These are phyloP conservation scores for Amblyteles armatorius DNA, from an alignment of 2,888 invertebrate species.

Conservation along the genomic window DNA sequence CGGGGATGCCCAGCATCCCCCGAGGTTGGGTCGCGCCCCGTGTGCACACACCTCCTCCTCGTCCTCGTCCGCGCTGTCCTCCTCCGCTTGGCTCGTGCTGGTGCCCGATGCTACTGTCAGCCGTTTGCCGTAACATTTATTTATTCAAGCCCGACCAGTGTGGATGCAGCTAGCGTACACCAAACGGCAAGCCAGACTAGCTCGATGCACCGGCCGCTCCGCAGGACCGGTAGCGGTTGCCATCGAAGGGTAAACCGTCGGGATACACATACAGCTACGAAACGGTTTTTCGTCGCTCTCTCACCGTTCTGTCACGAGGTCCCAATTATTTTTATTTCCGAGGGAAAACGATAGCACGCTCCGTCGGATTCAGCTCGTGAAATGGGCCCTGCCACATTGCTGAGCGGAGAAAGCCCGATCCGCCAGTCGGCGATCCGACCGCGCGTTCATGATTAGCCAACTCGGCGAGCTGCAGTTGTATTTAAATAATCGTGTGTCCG, in stretches of 20 bases:
- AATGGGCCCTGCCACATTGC: slow-evolving; percentile 8
- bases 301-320: slow-evolving; percentile 49
- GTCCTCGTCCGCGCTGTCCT: slow-evolving; percentile 6
- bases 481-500: slow-evolving; percentile 45
- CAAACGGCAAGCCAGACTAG: slow-evolving; percentile 32
- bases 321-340: slow-evolving; percentile 55
- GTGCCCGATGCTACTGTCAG: slow-evolving; percentile 59
- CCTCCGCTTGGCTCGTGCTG: slow-evolving; percentile 47
- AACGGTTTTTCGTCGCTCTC: slow-evolving; percentile 46
- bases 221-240: slow-evolving; percentile 25
- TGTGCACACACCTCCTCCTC: slow-evolving; percentile 35
- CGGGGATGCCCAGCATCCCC: neutral
- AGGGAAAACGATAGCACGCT: slow-evolving; percentile 23
- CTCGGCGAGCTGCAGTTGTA: slow-evolving; percentile 29
- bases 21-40: slow-evolving; percentile 25
- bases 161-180: slow-evolving; percentile 45
- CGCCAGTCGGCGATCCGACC: slow-evolving; percentile 33
- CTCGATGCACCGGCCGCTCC: slow-evolving; percentile 16
- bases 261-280: neutral
- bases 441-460: slow-evolving; percentile 50
- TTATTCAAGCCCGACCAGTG: slow-evolving; percentile 62
- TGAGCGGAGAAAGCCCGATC: slow-evolving; percentile 1
- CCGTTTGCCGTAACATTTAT: slow-evolving; percentile 64
- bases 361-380: slow-evolving; percentile 28
- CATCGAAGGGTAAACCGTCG: slow-evolving; percentile 28